Percentiles rank a stretch among this genome's conserved stretches.
phyloP scores from a whole-genome alignment of 2,797 vertebrate genomes.

The Gambelia wislizenii region DNA sequence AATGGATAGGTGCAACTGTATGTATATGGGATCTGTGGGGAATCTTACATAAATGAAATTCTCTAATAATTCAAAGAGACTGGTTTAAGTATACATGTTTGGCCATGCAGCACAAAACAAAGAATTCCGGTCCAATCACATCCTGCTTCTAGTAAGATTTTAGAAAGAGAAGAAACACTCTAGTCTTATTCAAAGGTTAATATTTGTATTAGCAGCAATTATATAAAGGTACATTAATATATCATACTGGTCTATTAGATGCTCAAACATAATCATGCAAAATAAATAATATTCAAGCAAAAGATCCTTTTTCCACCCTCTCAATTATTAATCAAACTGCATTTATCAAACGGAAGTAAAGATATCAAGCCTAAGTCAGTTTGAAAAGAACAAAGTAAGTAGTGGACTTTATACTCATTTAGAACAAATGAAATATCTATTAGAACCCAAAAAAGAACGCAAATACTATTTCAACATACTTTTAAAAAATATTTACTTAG shows the following conservation, averaged over 20 bases:
- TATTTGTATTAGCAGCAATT: constrained; percentile 59
- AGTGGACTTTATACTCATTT: constrained; percentile 59
- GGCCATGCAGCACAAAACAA: constrained; percentile 19
- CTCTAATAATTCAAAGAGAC: constrained; percentile 39
- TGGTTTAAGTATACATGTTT: constrained; percentile 31
- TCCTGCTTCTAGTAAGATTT: constrained; percentile 30
- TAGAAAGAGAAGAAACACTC: constrained; percentile 3
- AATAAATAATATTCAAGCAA: constrained; percentile 69
- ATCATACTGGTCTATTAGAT: constrained; percentile 69
- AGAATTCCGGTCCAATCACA: constrained; percentile 15
- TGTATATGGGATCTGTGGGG: neutral
- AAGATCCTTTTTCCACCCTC: constrained; percentile 50
- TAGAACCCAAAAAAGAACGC: constrained; percentile 69
- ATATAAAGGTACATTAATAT: constrained; percentile 54
- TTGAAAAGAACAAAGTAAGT: constrained; percentile 71
- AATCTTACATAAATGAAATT: constrained; percentile 40
- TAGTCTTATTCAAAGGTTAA: constrained; percentile 51
- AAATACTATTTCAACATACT: constrained; percentile 69
- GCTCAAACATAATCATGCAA: constrained; percentile 65
- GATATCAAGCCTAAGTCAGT: constrained; percentile 58
- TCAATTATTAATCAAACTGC: constrained; percentile 69
- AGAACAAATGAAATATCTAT: constrained; percentile 66
- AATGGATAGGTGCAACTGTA: no score
- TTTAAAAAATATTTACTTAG: constrained; percentile 74
- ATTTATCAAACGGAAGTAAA: constrained; percentile 71